phyloP scores from a whole-genome alignment of 2,888 invertebrate species.

The Drosophila setosimentum region DNA sequence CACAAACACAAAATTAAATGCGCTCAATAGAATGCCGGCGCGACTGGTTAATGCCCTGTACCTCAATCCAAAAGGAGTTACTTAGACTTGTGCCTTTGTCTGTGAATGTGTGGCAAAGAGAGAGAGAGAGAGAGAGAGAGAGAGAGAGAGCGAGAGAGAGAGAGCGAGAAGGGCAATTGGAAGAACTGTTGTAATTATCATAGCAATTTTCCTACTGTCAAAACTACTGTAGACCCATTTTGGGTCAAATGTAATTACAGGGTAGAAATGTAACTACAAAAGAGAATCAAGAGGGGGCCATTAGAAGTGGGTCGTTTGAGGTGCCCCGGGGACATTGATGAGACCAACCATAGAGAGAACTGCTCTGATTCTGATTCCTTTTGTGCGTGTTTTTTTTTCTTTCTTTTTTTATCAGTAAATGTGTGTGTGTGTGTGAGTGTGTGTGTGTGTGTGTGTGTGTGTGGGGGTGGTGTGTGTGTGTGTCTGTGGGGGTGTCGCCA shows the following conservation, averaged over 20 bases:
- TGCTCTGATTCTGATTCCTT: slow-evolving; percentile 22
- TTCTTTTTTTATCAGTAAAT: slow-evolving; percentile 1
- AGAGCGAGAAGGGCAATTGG: neutral
- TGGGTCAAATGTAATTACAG: slow-evolving; percentile 9
- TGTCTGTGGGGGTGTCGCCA: neutral
- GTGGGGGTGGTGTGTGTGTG: neutral
- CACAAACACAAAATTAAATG: slow-evolving; percentile 11
- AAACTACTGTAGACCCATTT: neutral
- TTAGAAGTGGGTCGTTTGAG: slow-evolving; percentile 45
- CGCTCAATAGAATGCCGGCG: neutral
- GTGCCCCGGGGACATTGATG: slow-evolving; percentile 54
- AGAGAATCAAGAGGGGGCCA: slow-evolving; percentile 22
- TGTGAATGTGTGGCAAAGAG: neutral
- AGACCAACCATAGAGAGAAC: slow-evolving; percentile 17
- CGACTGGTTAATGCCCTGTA: slow-evolving; percentile 21
- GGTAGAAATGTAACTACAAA: slow-evolving; percentile 28
- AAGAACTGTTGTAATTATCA: neutral
- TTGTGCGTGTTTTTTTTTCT: slow-evolving; percentile 1
- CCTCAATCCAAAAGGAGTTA: neutral
- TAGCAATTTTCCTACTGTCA: neutral
- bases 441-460: neutral
- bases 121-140: neutral
- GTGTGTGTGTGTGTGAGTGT: neutral
- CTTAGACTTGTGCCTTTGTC: neutral
- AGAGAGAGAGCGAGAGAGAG: neutral